These are phyloP conservation scores for Kryphioiulus occultus DNA, from an alignment of 2,888 invertebrate species.

Conservation along the genomic window DNA sequence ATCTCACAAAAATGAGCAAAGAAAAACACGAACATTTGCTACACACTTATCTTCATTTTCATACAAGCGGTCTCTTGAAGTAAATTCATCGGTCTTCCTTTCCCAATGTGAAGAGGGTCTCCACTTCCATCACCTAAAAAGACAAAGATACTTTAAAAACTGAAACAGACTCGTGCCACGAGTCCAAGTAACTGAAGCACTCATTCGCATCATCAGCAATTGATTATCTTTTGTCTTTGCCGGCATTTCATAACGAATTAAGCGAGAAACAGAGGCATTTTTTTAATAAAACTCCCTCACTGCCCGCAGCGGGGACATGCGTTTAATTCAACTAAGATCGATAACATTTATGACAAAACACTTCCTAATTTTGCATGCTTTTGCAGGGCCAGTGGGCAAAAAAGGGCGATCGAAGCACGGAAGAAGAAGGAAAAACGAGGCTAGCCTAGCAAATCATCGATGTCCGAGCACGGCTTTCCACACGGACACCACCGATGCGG, in stretches of 20 bases:
- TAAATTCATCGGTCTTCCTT: too few relatives aligned
- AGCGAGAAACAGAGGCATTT: background rate
- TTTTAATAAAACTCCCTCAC: background rate
- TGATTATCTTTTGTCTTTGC: too few relatives aligned
- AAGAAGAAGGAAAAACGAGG: background rate
- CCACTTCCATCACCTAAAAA: too few relatives aligned
- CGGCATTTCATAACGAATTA: background rate
- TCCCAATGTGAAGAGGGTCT: too few relatives aligned
- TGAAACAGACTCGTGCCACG: too few relatives aligned
- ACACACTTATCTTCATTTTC: too few relatives aligned
- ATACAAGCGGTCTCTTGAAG: too few relatives aligned
- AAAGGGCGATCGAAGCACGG: background rate
- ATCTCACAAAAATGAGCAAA: too few relatives aligned
- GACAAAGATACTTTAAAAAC: too few relatives aligned
- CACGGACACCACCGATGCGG: constrained; percentile 81
- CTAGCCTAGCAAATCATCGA: constrained; percentile 61
- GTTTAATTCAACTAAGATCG: background rate
- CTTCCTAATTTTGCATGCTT: background rate
- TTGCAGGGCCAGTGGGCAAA: background rate
- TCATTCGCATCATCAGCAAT: too few relatives aligned
- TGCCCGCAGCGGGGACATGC: constrained; percentile 10
- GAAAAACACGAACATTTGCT: too few relatives aligned
- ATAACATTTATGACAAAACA: background rate
- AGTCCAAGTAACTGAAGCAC: too few relatives aligned
- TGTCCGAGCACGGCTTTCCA: constrained; percentile 77